These are phyloP conservation scores for Archegozetes longisetosus DNA, from an alignment of 1,140 invertebrate genomes.

Conservation along the genomic window DNA sequence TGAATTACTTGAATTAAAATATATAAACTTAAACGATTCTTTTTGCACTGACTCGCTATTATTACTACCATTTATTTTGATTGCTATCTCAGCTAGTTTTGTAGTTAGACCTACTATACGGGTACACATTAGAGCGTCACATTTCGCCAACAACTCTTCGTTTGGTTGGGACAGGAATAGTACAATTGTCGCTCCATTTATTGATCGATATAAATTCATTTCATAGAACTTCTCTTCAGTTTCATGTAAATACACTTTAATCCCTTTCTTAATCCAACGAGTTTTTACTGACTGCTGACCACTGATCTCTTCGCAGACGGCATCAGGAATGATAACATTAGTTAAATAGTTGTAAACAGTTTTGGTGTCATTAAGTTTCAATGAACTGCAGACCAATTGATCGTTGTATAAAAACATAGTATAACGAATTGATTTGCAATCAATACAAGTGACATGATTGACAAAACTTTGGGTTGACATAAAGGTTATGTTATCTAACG, in stretches of 20 bases:
- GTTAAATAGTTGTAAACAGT: conserved; percentile 14
- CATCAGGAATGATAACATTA: conserved; percentile 13
- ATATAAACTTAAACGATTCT: conserved; percentile 9
- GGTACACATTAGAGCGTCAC: conserved; percentile 2
- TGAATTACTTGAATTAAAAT: conserved; percentile 6
- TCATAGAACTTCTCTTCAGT: background rate
- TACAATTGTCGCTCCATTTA: conserved; percentile 14
- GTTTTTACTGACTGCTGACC: conserved; percentile 7
- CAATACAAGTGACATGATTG: conserved; percentile 10
- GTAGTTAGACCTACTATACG: background rate
- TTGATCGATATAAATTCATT: conserved; percentile 15
- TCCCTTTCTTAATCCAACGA: background rate
- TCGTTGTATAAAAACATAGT: conserved; percentile 15
- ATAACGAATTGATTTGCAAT: background rate
- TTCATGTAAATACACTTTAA: conserved; percentile 5
- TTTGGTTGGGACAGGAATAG: conserved; percentile 6
- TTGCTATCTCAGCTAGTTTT: conserved; percentile 11
- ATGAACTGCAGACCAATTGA: conserved; percentile 11
- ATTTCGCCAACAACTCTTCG: conserved; percentile 8
- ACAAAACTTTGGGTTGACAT: conserved; percentile 14
- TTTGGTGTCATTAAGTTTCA: conserved; percentile 11
- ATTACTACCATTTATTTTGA: conserved; percentile 5
- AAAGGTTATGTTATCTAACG: conserved; percentile 11
- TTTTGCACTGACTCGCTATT: background rate
- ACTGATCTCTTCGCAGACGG: conserved; percentile 13